Evolutionary conservation across 2,888 invertebrate genomes (phyloP).

Genomic region (Agrochola circellaris): DNA sequence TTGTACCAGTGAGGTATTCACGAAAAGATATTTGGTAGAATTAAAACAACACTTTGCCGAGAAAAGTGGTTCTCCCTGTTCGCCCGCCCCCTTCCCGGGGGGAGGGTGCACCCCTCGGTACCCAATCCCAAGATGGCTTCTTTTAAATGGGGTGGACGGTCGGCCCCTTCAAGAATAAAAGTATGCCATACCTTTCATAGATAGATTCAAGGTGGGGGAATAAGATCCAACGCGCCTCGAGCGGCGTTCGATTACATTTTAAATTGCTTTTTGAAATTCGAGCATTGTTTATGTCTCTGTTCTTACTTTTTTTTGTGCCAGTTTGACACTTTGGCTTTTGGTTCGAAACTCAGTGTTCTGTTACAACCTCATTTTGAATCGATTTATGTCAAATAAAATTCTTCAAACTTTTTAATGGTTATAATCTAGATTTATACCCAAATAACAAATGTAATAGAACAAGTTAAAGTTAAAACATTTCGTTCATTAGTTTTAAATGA

Average conservation of each 20-base stretch:
- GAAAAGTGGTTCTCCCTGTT: slow-evolving; percentile 86
- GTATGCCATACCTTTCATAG: slow-evolving; percentile 87
- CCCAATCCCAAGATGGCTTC: slow-evolving; percentile 90
- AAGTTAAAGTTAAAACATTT: slow-evolving; percentile 46
- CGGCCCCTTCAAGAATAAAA: slow-evolving; percentile 89
- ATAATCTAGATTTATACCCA: background rate
- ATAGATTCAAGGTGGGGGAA: slow-evolving; percentile 83
- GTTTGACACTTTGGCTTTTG: slow-evolving; percentile 64
- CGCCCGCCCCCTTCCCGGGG: slow-evolving; percentile 72
- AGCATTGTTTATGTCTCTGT: slow-evolving; percentile 72
- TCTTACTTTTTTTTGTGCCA: slow-evolving; percentile 65
- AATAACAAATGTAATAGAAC: slow-evolving; percentile 10
- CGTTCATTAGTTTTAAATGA: slow-evolving; percentile 61
- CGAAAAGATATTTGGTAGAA: slow-evolving; percentile 90
- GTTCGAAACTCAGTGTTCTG: slow-evolving; percentile 21
- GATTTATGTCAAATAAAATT: background rate
- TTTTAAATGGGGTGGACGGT: slow-evolving; percentile 90
- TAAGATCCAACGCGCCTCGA: slow-evolving; percentile 73
- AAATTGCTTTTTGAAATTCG: slow-evolving; percentile 85
- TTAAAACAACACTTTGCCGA: slow-evolving; percentile 90
- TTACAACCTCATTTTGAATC: slow-evolving; percentile 35
- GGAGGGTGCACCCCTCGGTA: slow-evolving; percentile 75
- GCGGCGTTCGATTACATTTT: slow-evolving; percentile 85
- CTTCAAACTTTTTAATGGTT: slow-evolving; percentile 1
- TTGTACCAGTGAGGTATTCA: slow-evolving; percentile 87